A percentile compares a stretch with the other conserved stretches of the same genome.
Conservation (phyloP, 2,888 invertebrate genomes). For the Hemaris fuciformis region DNA sequence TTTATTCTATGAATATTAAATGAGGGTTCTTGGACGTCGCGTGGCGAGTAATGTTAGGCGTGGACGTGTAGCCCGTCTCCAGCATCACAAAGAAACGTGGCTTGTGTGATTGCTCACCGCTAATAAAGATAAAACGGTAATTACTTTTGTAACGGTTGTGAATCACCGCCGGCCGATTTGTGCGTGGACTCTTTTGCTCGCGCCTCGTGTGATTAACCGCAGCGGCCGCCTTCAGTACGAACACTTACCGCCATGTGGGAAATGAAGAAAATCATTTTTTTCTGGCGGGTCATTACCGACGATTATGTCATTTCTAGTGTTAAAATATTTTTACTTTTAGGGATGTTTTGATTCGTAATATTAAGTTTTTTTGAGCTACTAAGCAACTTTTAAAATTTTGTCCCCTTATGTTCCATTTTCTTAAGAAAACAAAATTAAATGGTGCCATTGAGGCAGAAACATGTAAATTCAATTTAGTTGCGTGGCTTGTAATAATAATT, state of each 20-base stretch:
- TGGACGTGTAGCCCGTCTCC: not conserved
- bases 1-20: too few relatives aligned
- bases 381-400: too few relatives aligned
- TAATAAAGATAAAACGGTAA: conserved; percentile 67
- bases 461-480: too few relatives aligned
- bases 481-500: too few relatives aligned
- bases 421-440: too few relatives aligned
- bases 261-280: not conserved
- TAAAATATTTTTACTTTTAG: not conserved
- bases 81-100: conserved; percentile 8
- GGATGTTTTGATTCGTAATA: not conserved
- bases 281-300: not conserved
- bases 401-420: too few relatives aligned
- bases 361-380: too few relatives aligned
- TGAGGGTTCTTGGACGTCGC: too few relatives aligned
- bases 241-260: not conserved
- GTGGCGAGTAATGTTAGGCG: too few relatives aligned
- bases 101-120: conserved; percentile 13
- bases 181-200: conserved; percentile 8
- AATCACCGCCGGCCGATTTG: conserved; percentile 15
- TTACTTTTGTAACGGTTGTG: conserved; percentile 59
- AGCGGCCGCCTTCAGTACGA: not conserved
- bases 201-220: conserved; percentile 11
- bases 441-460: too few relatives aligned
- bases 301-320: not conserved